phyloP scores from a whole-genome alignment of 2,888 invertebrate genomes.

The Synanthedon tipuliformis region DNA sequence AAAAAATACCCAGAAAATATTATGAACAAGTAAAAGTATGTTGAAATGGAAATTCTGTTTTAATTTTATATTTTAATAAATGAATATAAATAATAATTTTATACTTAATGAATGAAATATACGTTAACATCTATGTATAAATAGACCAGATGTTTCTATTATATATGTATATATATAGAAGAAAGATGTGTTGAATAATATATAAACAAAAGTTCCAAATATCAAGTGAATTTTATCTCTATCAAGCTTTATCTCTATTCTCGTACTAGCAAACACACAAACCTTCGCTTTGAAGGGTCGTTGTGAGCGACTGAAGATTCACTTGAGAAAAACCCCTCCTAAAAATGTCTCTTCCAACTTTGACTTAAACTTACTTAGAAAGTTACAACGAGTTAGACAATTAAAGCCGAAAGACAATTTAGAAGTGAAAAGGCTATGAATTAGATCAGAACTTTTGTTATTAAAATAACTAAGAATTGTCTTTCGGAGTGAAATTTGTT shows the following conservation, averaged over 20 bases:
- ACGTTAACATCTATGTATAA: too few species aligned
- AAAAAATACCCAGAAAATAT: too few species aligned
- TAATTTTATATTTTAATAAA: too few species aligned
- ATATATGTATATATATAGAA: too few species aligned
- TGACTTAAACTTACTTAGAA: background rate
- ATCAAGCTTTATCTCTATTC: background rate
- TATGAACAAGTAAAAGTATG: too few species aligned
- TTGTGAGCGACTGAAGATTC: background rate
- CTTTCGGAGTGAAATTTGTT: background rate
- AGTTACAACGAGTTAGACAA: background rate
- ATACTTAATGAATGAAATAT: too few species aligned
- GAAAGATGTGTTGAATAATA: too few species aligned
- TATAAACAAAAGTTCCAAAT: too few species aligned
- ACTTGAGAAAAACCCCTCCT: background rate
- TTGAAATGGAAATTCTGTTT: too few species aligned
- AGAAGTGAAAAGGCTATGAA: conserved; percentile 4
- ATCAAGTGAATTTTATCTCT: too few species aligned
- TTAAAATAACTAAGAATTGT: conserved; percentile 7
- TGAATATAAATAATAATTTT: too few species aligned
- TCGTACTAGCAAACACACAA: background rate
- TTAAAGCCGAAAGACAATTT: background rate
- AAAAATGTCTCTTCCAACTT: background rate
- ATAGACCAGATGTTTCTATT: too few species aligned
- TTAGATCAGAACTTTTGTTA: conserved; percentile 16
- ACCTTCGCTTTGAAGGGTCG: background rate